Evolutionary conservation across 2,797 vertebrate species (phyloP), one percentile per base, ranked within the genome.

Genomic region (Lagocephalus sceleratus): DNA sequence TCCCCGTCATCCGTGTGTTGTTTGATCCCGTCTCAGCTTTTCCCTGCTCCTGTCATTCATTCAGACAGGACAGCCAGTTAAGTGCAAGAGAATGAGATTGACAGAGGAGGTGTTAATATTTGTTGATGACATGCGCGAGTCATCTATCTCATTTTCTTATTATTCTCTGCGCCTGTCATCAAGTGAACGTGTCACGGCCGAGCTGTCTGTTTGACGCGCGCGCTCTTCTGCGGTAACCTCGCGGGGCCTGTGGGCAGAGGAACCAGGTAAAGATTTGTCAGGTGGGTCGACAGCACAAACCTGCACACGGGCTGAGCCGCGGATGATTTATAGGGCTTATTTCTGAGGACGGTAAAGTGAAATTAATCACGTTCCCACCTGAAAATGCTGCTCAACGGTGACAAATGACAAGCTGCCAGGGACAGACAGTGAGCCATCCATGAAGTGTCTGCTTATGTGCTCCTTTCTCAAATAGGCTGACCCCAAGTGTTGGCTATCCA

Each of bases 261-360:
- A 81, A 86, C 76, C 75, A 75, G 71, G 83, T 81, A 82, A 82
- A 89, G 83, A 90, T 91, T 90, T 91, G 91, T 92, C 88, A 90
- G 74, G 82, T 70, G 41, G 80, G 75, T 70, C 57, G 57, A 74
- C 73, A 75, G 76, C 63, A 68, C 83, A 85, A 84, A 74, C 54
- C 75, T 69, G 70, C 68, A 57, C 82, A 67, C 81, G 66, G 68
- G 43, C 82, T 21, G 54, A 79, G 89, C 79, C 83, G 72, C 21
- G 79, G 72, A 90, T 92, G 91, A 92, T 92, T 92, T 92, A 92
- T 92, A 87, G 89, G 78, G 79, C 91, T 91, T 92, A 91, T 92
- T 92, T 92, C 90, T 91, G 86, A 91, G 91, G 89, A 89, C 89
- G 87, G 90, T 91, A 90, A 92, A 91, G 90, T 84, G 81, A 90